Evolutionary conservation across 2,888 invertebrate genomes (phyloP).

Genomic region (Nowickia ferox): DNA sequence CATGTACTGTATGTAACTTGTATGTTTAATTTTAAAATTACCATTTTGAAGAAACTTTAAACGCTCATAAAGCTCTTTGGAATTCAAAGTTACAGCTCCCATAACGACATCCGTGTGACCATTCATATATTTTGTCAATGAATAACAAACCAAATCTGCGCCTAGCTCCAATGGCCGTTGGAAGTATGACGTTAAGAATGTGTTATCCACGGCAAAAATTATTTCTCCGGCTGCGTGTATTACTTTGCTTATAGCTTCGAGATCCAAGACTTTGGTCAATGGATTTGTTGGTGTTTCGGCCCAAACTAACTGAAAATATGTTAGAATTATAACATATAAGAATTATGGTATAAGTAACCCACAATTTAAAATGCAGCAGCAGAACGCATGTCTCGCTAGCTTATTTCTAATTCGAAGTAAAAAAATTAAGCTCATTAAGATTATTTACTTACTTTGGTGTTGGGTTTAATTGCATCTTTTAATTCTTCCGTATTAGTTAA

Average conservation of each 20-base stretch:
- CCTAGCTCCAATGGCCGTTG: slow-evolving; percentile 96
- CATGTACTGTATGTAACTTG: too few species aligned
- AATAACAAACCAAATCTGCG: slow-evolving; percentile 95
- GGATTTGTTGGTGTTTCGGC: slow-evolving; percentile 99
- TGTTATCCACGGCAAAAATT: slow-evolving; percentile 94
- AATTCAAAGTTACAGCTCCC: slow-evolving; percentile 93
- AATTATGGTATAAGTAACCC: not conserved
- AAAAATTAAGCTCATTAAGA: not conserved
- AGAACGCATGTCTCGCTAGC: too few species aligned
- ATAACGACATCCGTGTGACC: slow-evolving; percentile 98
- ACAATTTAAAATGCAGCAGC: too few species aligned
- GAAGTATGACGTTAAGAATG: slow-evolving; percentile 95
- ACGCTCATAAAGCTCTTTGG: slow-evolving; percentile 88
- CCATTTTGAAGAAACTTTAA: slow-evolving; percentile 95
- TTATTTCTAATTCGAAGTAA: too few species aligned
- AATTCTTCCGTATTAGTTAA: slow-evolving; percentile 88
- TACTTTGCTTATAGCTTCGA: slow-evolving; percentile 87
- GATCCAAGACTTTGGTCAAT: slow-evolving; percentile 93
- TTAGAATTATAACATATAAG: slow-evolving; percentile 76
- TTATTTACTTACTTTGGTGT: slow-evolving; percentile 89
- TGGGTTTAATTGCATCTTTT: slow-evolving; percentile 88
- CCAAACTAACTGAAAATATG: slow-evolving; percentile 90
- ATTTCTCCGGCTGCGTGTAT: slow-evolving; percentile 84
- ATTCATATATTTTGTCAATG: slow-evolving; percentile 98
- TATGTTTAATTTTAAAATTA: slow-evolving; percentile 79